Percentiles rank a stretch among this genome's conserved stretches.
These are phyloP conservation scores for Papilio aristodemus DNA, from an alignment of 1,140 invertebrate genomes.

Conservation along the genomic window DNA sequence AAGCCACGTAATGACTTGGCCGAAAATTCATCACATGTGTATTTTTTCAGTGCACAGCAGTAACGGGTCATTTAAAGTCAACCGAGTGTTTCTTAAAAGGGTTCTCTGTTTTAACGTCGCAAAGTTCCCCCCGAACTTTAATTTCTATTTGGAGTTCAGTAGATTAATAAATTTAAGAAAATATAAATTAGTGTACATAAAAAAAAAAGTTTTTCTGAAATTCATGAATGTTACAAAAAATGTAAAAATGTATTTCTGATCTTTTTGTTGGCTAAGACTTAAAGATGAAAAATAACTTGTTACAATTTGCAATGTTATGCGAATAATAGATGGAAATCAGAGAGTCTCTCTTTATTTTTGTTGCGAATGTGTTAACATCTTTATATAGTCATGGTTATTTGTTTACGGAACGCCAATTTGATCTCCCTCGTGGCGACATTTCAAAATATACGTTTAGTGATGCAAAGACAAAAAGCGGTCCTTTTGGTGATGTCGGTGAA, in stretches of 20 bases:
- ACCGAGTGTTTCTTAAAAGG: constrained; percentile 46
- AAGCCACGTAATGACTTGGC: neutral
- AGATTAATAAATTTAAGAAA: neutral
- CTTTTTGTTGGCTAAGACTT: too few relatives aligned
- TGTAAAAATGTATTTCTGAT: too few relatives aligned
- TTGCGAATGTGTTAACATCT: too few relatives aligned
- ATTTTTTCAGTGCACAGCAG: constrained; percentile 2
- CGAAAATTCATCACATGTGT: constrained; percentile 3
- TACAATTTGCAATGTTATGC: too few relatives aligned
- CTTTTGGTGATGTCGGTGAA: constrained; percentile 55
- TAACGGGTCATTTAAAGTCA: constrained; percentile 43
- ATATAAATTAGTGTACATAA: too few relatives aligned
- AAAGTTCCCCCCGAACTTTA: neutral
- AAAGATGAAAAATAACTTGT: too few relatives aligned
- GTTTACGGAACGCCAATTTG: neutral
- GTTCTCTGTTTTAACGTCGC: constrained; percentile 34
- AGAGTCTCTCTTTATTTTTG: too few relatives aligned
- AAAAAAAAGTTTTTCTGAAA: too few relatives aligned
- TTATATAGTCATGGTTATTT: neutral
- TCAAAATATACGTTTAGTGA: constrained; percentile 43
- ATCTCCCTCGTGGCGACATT: constrained; percentile 4
- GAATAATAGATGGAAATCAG: too few relatives aligned
- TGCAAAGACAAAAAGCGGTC: constrained; percentile 56
- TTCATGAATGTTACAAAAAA: too few relatives aligned
- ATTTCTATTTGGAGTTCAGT: constrained; percentile 21